Conservation (phyloP, 2,113 vertebrate species). For the Brachyistius frenatus region DNA sequence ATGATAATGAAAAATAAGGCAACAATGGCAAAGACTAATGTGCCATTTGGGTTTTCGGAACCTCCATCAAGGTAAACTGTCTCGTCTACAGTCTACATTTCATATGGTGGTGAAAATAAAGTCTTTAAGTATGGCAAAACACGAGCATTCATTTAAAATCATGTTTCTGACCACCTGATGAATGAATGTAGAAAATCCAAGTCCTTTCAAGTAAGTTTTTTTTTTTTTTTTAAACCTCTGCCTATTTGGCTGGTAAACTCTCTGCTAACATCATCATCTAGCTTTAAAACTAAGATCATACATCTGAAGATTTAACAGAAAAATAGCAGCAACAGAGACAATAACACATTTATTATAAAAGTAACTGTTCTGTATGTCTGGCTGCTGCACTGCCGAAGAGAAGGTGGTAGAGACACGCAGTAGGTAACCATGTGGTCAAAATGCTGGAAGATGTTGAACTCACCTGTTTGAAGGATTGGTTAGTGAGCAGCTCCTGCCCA, state of each 20-base stretch:
- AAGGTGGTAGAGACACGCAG: constrained; percentile 21
- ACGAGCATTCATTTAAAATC: not conserved
- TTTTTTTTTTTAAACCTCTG: too few species aligned
- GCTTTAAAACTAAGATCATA: not conserved
- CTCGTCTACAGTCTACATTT: not conserved
- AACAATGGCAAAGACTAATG: constrained; percentile 23
- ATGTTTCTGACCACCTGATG: not conserved
- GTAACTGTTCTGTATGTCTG: not conserved
- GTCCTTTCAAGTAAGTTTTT: not conserved
- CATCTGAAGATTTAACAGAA: not conserved
- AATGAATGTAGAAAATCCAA: not conserved
- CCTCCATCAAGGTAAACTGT: not conserved
- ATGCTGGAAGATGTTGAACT: constrained; percentile 79
- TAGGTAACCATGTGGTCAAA: not conserved
- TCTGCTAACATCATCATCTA: not conserved
- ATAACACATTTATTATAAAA: not conserved
- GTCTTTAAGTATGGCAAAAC: not conserved
- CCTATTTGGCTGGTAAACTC: too few species aligned
- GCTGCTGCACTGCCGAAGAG: constrained; percentile 41
- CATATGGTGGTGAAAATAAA: not conserved
- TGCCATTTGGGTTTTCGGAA: not conserved
- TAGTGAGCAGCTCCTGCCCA: constrained; percentile 96
- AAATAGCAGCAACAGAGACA: not conserved
- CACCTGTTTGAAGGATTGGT: constrained; percentile 93
- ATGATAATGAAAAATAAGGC: constrained; percentile 21